A percentile compares a stretch with the other conserved stretches of the same genome.
Conservation (phyloP, 2,888 invertebrate genomes). For the Ichneumoninae sp. region DNA sequence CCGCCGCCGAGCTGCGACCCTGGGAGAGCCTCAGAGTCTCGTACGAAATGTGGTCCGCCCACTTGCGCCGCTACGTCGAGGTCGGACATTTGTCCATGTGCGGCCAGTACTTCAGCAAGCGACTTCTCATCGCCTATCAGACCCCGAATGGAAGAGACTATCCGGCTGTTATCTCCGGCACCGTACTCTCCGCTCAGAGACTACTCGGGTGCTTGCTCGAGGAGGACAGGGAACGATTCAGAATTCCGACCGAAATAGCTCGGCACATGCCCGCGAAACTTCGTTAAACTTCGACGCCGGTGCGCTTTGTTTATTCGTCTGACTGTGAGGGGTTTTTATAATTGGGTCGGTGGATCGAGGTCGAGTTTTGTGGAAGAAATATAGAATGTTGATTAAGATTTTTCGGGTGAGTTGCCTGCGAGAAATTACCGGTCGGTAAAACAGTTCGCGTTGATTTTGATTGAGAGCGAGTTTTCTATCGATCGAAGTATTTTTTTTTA, state of each 20-base stretch:
- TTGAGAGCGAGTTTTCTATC: not conserved
- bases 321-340: not conserved
- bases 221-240: constrained; percentile 84
- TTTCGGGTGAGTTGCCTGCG: not conserved
- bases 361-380: not conserved
- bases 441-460: not conserved
- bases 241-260: constrained; percentile 74
- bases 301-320: too few relatives aligned
- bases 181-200: constrained; percentile 90
- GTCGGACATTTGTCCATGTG: constrained; percentile 90
- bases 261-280: constrained; percentile 59
- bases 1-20: constrained; percentile 87
- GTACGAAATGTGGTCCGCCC: constrained; percentile 91
- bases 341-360: not conserved
- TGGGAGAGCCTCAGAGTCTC: constrained; percentile 89
- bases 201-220: constrained; percentile 91
- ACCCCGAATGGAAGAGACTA: constrained; percentile 86
- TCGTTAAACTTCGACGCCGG: not conserved
- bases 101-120: constrained; percentile 91
- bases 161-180: constrained; percentile 90
- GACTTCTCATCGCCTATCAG: constrained; percentile 89
- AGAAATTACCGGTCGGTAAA: constrained; percentile 2
- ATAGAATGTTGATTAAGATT: not conserved
- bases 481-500: constrained; percentile 1
- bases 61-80: constrained; percentile 88